A percentile compares a stretch with the other conserved stretches of the same genome.
Conservation (phyloP, 2,797 vertebrate species). For the Aldrovandia affinis region DNA sequence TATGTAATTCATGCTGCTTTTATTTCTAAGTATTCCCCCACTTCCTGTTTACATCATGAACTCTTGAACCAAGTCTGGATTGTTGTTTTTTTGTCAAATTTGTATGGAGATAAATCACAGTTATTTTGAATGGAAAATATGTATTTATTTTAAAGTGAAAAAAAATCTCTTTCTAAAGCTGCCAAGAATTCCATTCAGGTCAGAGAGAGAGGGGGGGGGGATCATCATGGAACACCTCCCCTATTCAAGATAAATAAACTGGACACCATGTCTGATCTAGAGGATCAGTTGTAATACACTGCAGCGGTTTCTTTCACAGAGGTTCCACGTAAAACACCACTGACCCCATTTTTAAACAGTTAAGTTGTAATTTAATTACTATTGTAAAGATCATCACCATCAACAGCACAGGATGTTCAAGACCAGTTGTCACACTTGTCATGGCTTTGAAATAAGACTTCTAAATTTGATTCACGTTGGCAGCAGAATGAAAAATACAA, state of each 20-base stretch:
- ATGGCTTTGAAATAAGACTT: background rate
- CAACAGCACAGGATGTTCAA: background rate
- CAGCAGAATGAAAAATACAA: background rate
- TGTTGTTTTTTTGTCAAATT: conserved; percentile 4
- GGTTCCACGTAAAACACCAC: too few relatives aligned
- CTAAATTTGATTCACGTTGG: background rate
- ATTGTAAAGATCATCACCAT: background rate
- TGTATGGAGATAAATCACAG: conserved; percentile 4
- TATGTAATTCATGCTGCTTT: background rate
- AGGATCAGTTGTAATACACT: background rate
- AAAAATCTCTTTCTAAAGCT: background rate
- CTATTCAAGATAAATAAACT: conserved; percentile 1
- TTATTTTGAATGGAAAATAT: background rate
- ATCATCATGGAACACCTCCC: background rate
- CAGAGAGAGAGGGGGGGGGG: background rate
- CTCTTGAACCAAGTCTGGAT: conserved; percentile 24
- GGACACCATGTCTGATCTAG: background rate
- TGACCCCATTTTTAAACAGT: background rate
- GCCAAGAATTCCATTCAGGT: background rate
- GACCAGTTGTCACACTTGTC: background rate
- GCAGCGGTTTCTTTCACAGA: background rate
- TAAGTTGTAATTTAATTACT: background rate
- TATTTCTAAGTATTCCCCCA: conserved; percentile 19
- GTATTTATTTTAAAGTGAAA: background rate
- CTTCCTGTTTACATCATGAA: conserved; percentile 33